Evolutionary conservation across 2,888 invertebrate genomes (phyloP).

Genomic region (Melikaiella ostensackeni): DNA sequence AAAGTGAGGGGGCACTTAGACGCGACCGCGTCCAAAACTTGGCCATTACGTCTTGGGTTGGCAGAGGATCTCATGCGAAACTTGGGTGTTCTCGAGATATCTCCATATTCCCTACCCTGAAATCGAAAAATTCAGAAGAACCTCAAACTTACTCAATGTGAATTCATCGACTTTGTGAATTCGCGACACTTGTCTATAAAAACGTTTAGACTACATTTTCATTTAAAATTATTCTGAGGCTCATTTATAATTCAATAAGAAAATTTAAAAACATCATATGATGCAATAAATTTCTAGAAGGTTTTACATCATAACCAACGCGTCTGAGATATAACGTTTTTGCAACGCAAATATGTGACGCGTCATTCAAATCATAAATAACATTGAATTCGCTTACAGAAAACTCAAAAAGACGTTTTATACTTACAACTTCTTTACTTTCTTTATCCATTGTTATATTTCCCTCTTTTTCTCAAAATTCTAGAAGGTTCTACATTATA

Average conservation of each 20-base stretch:
- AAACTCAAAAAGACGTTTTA: too few relatives aligned
- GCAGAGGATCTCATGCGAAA: conserved; percentile 65
- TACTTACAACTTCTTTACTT: too few relatives aligned
- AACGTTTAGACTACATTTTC: not conserved
- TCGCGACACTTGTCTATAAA: not conserved
- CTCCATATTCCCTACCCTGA: conserved; percentile 60
- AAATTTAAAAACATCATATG: too few relatives aligned
- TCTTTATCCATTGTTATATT: too few relatives aligned
- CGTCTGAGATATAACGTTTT: too few relatives aligned
- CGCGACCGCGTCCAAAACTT: conserved; percentile 70
- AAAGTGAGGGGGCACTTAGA: conserved; percentile 65
- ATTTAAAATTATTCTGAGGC: not conserved
- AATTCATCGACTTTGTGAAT: not conserved
- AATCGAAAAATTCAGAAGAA: conserved; percentile 43
- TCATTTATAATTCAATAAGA: not conserved
- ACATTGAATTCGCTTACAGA: too few relatives aligned
- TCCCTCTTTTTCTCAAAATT: too few relatives aligned
- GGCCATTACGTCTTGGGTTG: conserved; percentile 69
- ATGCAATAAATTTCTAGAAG: too few relatives aligned
- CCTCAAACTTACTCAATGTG: conserved; percentile 5
- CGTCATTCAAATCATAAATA: too few relatives aligned
- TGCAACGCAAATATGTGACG: too few relatives aligned
- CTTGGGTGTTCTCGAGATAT: conserved; percentile 58
- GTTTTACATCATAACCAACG: too few relatives aligned
- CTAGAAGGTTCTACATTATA: too few relatives aligned